A percentile compares a stretch with the other conserved stretches of the same genome.
These are phyloP conservation scores for Elephantulus edwardii DNA, from an alignment of 2,113 vertebrate species.

Conservation along the genomic window DNA sequence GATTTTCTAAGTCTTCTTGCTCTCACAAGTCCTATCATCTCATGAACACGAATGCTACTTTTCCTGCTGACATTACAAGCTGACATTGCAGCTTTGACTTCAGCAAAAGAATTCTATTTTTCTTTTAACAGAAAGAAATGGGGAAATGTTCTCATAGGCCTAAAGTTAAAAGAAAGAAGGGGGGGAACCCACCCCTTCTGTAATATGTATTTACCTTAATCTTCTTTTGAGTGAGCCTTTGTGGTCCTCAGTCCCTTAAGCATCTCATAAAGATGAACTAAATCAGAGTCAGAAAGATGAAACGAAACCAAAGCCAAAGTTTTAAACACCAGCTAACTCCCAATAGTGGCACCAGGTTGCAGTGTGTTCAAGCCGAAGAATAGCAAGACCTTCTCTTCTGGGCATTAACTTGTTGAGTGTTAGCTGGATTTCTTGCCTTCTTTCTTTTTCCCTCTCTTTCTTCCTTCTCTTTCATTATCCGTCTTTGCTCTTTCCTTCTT, in stretches of 20 bases:
- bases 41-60: background rate
- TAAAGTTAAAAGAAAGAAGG: conserved; percentile 49
- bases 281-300: conserved; percentile 60
- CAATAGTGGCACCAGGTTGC: background rate
- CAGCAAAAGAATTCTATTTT: conserved; percentile 18
- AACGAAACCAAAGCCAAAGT: conserved; percentile 54
- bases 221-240: conserved; percentile 60
- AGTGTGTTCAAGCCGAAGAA: background rate
- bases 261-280: conserved; percentile 65
- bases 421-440: background rate
- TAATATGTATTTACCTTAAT: conserved; percentile 61
- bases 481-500: background rate
- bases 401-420: background rate
- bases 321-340: background rate
- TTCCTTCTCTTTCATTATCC: too few relatives aligned
- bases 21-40: background rate
- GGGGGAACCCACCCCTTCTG: background rate
- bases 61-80: background rate
- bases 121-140: conserved; percentile 52
- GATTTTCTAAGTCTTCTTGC: background rate
- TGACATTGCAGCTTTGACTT: background rate
- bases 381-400: background rate
- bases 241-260: conserved; percentile 27
- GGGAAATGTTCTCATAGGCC: conserved; percentile 45
- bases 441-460: background rate